A percentile compares a stretch with the other conserved stretches of the same genome.
phyloP scores from a whole-genome alignment of 2,797 vertebrate species.

The Carduelis carduelis region DNA sequence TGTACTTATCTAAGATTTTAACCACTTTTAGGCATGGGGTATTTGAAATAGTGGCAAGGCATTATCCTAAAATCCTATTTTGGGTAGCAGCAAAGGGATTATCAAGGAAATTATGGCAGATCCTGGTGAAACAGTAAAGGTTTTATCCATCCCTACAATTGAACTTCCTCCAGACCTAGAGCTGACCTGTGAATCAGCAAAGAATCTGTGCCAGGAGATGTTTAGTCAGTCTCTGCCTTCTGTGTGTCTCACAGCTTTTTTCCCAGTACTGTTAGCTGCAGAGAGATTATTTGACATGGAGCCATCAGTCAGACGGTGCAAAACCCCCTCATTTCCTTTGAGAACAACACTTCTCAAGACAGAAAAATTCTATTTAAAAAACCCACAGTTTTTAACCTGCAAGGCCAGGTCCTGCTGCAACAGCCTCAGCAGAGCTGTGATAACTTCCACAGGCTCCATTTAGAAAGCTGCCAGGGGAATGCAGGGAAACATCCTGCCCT shows the following conservation, averaged over 20 bases:
- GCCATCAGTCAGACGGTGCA: background rate
- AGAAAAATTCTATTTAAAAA: background rate
- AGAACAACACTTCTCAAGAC: background rate
- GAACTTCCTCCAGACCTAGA: background rate
- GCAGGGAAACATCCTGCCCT: background rate
- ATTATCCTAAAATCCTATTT: background rate
- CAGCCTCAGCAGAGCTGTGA: background rate
- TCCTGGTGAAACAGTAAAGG: background rate
- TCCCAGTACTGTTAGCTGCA: background rate
- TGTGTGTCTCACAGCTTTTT: background rate
- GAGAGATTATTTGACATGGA: background rate
- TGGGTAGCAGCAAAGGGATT: background rate
- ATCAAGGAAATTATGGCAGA: background rate
- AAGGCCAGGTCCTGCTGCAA: background rate
- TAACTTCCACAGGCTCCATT: background rate
- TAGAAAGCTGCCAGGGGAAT: background rate
- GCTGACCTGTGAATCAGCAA: background rate
- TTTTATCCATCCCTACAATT: background rate
- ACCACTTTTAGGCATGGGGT: background rate
- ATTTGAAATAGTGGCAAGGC: background rate
- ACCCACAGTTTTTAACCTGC: background rate
- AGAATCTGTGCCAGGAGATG: background rate
- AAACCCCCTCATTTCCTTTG: background rate
- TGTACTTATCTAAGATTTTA: background rate
- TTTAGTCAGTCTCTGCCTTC: background rate